Base-by-base conservation (phyloP, 2,888 invertebrate genomes). In the Branchipolynoe longqiensis region DNA sequence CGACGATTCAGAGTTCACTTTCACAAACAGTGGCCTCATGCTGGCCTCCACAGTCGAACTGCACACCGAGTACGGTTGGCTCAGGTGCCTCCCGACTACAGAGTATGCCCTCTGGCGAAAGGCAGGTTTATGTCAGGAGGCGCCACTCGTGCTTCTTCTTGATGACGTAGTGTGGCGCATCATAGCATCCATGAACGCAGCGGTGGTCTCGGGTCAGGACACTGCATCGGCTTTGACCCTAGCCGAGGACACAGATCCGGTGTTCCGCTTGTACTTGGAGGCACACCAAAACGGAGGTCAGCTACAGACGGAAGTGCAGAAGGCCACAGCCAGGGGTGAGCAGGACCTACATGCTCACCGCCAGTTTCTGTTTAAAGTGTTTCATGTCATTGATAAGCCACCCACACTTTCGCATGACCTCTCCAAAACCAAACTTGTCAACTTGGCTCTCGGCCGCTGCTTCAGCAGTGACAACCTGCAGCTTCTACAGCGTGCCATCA, bases 361-460 rank as follows among this genome's bases (percentile, higher is more conserved):
- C n/a, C n/a, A 41, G 74, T 74, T 74, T 25, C 41, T 74, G n/a
- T 74, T 74, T 41, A 74, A 74, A 25, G 48, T 74, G n/a, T 74
- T 74, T 41, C n/a, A 25, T 41, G n/a, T 74, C 41, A 41, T 74
- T 1, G 18, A 3, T 41, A 74, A 40, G 41, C 74, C 74, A 25
- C 74, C 74, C 22, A 74, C 74, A 4, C 48, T 74, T 6, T 74
- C 74, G 4, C 74, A 74, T 40, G 74, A 74, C 74, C 74, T 74
- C 41, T 40, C 25, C 41, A 74, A 74, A 25, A 74, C 74, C 25
- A 14, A n/a, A 28, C 74, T 74, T 3, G 48, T 74, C 6, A 74
- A 74, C 41, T 74, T 74, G 40, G n/a, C 41, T 3, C 41, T 74
- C 40, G 74, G 74, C 8, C 38, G 74, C 25, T 74, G 74, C 48